These are phyloP conservation scores for Metopolophium dirhodum DNA, from an alignment of 1,140 invertebrate genomes.

Conservation along the genomic window DNA sequence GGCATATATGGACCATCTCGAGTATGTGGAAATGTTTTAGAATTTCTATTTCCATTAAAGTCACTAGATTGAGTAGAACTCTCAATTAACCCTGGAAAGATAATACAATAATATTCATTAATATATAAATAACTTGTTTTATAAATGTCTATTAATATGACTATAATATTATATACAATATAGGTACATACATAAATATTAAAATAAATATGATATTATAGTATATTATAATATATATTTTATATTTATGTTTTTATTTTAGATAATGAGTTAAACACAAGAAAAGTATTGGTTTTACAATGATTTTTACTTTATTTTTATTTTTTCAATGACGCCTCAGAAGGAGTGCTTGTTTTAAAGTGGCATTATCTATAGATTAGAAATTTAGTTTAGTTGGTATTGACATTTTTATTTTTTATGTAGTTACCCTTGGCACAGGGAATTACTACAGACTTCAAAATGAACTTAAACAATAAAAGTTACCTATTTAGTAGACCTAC, in stretches of 20 bases:
- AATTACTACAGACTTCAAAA: too few species aligned
- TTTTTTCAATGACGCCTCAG: too few species aligned
- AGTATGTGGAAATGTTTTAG: not conserved
- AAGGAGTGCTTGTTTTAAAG: too few species aligned
- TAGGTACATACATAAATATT: too few species aligned
- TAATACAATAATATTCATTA: not conserved
- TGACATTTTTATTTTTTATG: too few species aligned
- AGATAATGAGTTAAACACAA: too few species aligned
- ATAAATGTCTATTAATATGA: not conserved
- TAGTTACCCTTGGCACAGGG: too few species aligned
- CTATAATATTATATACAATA: not conserved
- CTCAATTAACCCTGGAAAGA: slow-evolving; percentile 47
- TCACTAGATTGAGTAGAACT: slow-evolving; percentile 32
- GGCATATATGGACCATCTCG: slow-evolving; percentile 31
- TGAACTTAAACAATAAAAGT: too few species aligned
- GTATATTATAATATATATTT: not conserved
- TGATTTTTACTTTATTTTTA: not conserved
- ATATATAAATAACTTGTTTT: not conserved
- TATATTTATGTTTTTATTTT: not conserved
- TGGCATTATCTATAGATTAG: too few species aligned
- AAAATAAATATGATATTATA: not conserved
- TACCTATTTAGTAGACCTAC: too few species aligned
- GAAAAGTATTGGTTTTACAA: not conserved
- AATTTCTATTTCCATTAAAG: slow-evolving; percentile 49
- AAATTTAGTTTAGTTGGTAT: too few species aligned